Percentiles rank a stretch among this genome's conserved stretches.
Conservation (phyloP, 1,140 invertebrate species). For the Tachypleus tridentatus region DNA sequence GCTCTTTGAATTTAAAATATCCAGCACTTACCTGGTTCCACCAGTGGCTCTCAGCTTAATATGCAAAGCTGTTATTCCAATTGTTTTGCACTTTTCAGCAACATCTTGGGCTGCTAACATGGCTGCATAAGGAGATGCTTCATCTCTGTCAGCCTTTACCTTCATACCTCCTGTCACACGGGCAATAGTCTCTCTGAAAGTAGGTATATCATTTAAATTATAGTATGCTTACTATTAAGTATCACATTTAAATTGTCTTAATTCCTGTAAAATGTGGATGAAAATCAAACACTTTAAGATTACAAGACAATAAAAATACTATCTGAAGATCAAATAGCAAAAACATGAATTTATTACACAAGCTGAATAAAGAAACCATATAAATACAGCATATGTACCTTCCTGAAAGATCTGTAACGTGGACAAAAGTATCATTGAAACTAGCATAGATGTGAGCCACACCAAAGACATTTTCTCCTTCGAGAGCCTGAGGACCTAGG, state of each 20-base stretch:
- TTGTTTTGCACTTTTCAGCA: conserved; percentile 91
- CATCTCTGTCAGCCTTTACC: conserved; percentile 99
- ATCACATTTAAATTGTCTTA: no score
- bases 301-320: no score
- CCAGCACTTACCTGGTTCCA: conserved; percentile 56
- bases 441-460: conserved; percentile 99
- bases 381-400: conserved; percentile 40
- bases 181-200: conserved; percentile 88
- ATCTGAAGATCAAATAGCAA: no score
- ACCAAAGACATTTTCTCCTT: conserved; percentile 96
- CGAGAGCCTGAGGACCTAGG: conserved; percentile 90
- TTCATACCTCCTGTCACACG: conserved; percentile 99
- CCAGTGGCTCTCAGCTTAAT: conserved; percentile 97
- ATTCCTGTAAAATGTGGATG: no score
- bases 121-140: conserved; percentile 98
- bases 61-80: conserved; percentile 95
- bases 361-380: background rate
- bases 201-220: background rate
- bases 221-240: no score
- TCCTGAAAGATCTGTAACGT: conserved; percentile 97
- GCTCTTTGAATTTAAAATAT: background rate
- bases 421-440: conserved; percentile 99
- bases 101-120: conserved; percentile 99
- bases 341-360: no score
- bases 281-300: no score